Evolutionary conservation across 1,140 invertebrate genomes (phyloP), one percentile per base, ranked within the genome.

Genomic region (Anoplophora glabripennis): DNA sequence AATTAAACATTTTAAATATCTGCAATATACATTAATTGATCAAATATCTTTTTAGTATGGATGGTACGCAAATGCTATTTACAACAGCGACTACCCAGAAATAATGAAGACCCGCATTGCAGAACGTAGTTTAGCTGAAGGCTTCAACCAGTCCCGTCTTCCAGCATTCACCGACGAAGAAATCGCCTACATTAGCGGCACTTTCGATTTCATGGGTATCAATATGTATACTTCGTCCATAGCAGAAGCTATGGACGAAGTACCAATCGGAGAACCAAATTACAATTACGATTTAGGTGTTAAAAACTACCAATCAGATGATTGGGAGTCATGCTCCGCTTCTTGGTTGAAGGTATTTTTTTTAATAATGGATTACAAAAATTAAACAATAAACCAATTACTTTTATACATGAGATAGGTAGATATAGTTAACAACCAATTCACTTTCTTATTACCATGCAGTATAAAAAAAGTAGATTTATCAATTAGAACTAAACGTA

Each of bases 21-120:
- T 3, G 2, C 5, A 3, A 28, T 28, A 28, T 2, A 5, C 5
- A 28, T 28, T 28, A 28, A 28, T 5, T 3, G 5, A 28, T 28
- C n/a, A n/a, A n/a, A 28, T 28, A 28, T 28, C 21, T 3, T 36
- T 53, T 11, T 17, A 64, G 59, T 41, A 54, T 18, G 63, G 58
- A 44, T 57, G 53, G 49, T 64, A 45, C 45, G 69, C 78, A 0
- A 73, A 82, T 64, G 78, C 83, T 3, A 73, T 85, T 7, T 79
- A 75, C 59, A 74, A 73, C 0, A 83, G 83, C 0, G 79, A 83
- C 35, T 85, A 83, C 73, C 83, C 84, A 0, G 57, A 75, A 56
- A 36, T 76, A 0, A 76, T 85, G 73, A 79, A 77, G 61, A 63
- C 72, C n/a, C 36, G 57, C 2, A 73, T 85, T n/a, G 67, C 49